Percentiles rank a stretch among this genome's conserved stretches.
Conservation (phyloP, 2,113 vertebrate species). For the Corynorhinus townsendii region DNA sequence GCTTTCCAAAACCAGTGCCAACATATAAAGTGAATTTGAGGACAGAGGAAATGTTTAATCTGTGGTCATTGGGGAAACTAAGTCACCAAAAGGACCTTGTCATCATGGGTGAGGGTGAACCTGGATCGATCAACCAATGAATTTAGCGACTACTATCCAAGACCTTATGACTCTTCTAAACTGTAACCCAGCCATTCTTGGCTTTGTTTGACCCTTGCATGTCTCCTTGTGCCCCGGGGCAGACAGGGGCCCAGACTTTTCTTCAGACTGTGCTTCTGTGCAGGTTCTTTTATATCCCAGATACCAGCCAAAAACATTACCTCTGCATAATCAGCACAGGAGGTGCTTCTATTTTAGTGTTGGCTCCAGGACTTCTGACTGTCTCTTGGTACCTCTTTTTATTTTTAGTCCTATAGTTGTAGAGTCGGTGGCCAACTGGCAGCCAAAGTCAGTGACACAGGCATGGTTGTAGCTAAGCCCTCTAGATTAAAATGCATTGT, state of each 20-base stretch:
- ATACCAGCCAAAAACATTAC: neutral
- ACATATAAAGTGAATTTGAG: neutral
- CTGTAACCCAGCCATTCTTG: neutral
- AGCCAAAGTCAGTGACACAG: accelerated
- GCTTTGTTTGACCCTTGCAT: neutral
- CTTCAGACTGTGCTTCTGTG: neutral
- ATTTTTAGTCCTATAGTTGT: neutral
- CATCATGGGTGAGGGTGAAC: neutral
- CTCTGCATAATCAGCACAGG: neutral
- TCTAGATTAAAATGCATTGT: neutral
- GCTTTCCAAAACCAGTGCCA: neutral
- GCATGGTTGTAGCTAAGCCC: neutral
- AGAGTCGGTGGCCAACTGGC: neutral
- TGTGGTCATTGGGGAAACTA: neutral
- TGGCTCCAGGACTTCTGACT: neutral
- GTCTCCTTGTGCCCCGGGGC: neutral
- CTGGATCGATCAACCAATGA: neutral
- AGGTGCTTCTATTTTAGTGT: neutral
- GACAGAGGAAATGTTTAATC: neutral
- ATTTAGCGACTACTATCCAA: neutral
- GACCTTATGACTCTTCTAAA: neutral
- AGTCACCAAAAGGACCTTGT: neutral
- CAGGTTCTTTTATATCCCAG: neutral
- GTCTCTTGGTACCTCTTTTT: neutral
- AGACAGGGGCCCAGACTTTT: neutral